phyloP scores from a whole-genome alignment of 1,140 invertebrate genomes.

The Centruroides vittatus region DNA sequence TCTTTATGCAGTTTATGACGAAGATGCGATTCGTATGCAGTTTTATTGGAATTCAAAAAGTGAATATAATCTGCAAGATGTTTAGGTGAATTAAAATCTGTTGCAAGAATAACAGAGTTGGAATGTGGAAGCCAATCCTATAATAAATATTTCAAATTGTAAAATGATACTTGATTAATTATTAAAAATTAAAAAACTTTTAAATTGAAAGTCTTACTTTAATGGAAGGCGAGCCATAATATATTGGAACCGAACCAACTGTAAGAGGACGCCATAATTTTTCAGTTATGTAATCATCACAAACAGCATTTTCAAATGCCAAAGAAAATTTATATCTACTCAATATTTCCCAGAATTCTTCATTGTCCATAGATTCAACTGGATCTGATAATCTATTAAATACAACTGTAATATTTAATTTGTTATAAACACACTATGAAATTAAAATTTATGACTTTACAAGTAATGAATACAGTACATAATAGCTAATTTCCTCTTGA shows the following conservation, averaged over 20 bases:
- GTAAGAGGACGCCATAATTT: conserved; percentile 70
- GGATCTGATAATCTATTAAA: conserved; percentile 26
- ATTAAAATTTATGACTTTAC: too few species aligned
- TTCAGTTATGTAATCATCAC: conserved; percentile 78
- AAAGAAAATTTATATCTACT: conserved; percentile 67
- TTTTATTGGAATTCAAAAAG: conserved; percentile 38
- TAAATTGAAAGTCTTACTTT: conserved; percentile 18
- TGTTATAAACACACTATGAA: too few species aligned
- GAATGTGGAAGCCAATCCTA: conserved; percentile 49
- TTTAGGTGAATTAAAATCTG: conserved; percentile 41
- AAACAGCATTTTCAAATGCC: conserved; percentile 71
- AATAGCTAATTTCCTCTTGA: too few species aligned
- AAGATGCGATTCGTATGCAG: conserved; percentile 40
- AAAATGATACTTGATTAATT: conserved; percentile 1
- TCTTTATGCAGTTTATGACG: conserved; percentile 19
- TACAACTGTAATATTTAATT: too few species aligned
- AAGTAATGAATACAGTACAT: too few species aligned
- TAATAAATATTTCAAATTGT: conserved; percentile 15
- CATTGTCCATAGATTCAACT: conserved; percentile 34
- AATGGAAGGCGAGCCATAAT: conserved; percentile 56
- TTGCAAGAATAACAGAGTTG: conserved; percentile 42
- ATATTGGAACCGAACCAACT: conserved; percentile 61
- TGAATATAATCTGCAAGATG: conserved; percentile 38
- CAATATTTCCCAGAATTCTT: conserved; percentile 35
- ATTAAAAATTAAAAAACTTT: conserved; percentile 1